Evolutionary conservation across 2,797 vertebrate genomes (phyloP).

Genomic region (Remorina albescens): DNA sequence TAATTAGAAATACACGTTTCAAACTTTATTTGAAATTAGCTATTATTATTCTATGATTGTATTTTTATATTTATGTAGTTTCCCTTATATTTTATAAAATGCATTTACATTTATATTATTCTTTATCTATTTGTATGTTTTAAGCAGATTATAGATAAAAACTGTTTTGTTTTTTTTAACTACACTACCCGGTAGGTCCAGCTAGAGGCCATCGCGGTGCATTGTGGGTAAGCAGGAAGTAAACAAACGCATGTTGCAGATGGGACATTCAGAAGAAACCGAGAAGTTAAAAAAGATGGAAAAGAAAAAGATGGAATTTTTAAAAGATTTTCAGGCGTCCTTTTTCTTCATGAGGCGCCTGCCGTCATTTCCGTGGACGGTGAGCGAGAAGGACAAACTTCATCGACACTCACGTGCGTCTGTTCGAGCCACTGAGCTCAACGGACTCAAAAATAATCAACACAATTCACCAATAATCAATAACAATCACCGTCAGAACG

Average conservation of each 20-base stretch:
- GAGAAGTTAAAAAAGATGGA: too few species aligned
- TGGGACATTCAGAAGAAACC: slow-evolving; percentile 24
- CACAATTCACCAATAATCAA: too few species aligned
- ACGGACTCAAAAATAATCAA: too few species aligned
- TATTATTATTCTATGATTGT: too few species aligned
- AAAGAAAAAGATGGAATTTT: slow-evolving; percentile 21
- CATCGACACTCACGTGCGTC: background rate
- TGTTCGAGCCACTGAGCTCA: rapidly evolving
- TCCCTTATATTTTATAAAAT: too few species aligned
- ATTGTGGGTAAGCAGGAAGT: slow-evolving; percentile 62
- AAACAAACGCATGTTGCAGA: slow-evolving; percentile 60
- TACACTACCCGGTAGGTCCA: slow-evolving; percentile 40
- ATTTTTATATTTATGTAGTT: background rate
- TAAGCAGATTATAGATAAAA: background rate
- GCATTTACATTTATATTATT: background rate
- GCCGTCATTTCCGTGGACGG: slow-evolving; percentile 79
- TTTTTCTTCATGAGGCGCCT: slow-evolving; percentile 83
- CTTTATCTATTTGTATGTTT: background rate
- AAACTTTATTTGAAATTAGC: too few species aligned
- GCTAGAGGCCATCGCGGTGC: background rate
- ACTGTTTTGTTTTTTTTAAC: slow-evolving; percentile 25
- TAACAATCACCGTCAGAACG: rapidly evolving
- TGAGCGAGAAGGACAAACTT: slow-evolving; percentile 60
- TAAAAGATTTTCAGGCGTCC: slow-evolving; percentile 61
- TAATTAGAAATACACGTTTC: too few species aligned